These are phyloP conservation scores for Achatina immaculata DNA, from an alignment of 1,140 invertebrate genomes.

Conservation along the genomic window DNA sequence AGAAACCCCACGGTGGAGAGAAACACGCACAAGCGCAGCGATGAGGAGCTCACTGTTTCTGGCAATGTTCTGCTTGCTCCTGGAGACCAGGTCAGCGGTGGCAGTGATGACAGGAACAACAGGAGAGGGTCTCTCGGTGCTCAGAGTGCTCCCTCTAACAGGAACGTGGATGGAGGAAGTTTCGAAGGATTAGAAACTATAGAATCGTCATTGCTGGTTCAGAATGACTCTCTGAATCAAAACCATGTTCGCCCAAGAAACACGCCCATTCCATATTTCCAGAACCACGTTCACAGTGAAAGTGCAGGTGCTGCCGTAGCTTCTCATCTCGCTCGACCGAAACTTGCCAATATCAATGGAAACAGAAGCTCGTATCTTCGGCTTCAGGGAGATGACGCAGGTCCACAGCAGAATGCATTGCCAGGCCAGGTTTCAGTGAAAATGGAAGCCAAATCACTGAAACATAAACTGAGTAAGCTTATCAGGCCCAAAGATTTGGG, in stretches of 20 bases:
- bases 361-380: conserved; percentile 28
- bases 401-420: not conserved
- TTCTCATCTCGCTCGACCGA: conserved; percentile 56
- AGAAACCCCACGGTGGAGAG: conserved; percentile 90
- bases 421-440: not conserved
- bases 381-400: conserved; percentile 14
- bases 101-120: conserved; percentile 63
- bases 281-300: conserved; percentile 76
- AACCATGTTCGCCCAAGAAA: conserved; percentile 55
- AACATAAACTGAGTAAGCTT: conserved; percentile 49
- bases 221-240: conserved; percentile 71
- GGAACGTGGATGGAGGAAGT: conserved; percentile 37
- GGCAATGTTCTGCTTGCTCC: conserved; percentile 79
- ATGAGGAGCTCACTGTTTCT: conserved; percentile 76
- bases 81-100: not conserved
- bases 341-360: conserved; percentile 74
- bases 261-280: conserved; percentile 81
- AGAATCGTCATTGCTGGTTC: conserved; percentile 69
- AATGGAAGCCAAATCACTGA: conserved; percentile 44
- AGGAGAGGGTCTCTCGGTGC: conserved; percentile 20
- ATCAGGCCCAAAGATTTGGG: conserved; percentile 55
- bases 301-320: not conserved
- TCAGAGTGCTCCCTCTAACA: conserved; percentile 41
- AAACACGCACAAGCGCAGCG: conserved; percentile 75
- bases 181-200: conserved; percentile 70